Conservation (phyloP, 2,888 invertebrate genomes). For the Limnephilus lunatus region DNA sequence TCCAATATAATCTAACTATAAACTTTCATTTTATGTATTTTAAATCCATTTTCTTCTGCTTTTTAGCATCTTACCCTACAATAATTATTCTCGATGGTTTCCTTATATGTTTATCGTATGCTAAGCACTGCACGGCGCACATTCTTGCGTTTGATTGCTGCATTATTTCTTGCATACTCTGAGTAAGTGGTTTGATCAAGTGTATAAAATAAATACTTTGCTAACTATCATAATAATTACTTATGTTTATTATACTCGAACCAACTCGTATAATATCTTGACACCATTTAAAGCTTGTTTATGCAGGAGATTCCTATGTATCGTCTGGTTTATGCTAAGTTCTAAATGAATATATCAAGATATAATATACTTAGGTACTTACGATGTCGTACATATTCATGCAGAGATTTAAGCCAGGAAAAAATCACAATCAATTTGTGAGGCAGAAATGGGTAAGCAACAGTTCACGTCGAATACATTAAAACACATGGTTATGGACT, state of each 20-base stretch:
- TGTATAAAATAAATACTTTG: not conserved
- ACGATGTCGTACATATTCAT: no score
- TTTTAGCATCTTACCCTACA: not conserved
- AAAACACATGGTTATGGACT: no score
- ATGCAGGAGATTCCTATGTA: not conserved
- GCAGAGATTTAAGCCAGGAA: no score
- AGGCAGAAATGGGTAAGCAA: no score
- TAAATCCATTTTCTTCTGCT: not conserved
- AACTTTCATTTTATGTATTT: no score
- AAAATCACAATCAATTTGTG: no score
- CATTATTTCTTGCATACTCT: not conserved
- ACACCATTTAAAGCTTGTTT: not conserved
- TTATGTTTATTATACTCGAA: not conserved
- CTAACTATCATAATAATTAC: not conserved
- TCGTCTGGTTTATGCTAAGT: not conserved
- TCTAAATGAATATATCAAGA: not conserved
- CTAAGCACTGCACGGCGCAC: not conserved
- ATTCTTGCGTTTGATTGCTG: not conserved
- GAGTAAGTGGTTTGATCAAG: not conserved
- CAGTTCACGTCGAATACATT: no score
- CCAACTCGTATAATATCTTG: not conserved
- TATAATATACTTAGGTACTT: not conserved
- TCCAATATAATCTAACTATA: no score
- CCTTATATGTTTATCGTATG: not conserved
- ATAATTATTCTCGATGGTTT: not conserved